These are phyloP conservation scores for Gisinianus flammeolus DNA, from an alignment of 2,888 invertebrate species.

Conservation along the genomic window DNA sequence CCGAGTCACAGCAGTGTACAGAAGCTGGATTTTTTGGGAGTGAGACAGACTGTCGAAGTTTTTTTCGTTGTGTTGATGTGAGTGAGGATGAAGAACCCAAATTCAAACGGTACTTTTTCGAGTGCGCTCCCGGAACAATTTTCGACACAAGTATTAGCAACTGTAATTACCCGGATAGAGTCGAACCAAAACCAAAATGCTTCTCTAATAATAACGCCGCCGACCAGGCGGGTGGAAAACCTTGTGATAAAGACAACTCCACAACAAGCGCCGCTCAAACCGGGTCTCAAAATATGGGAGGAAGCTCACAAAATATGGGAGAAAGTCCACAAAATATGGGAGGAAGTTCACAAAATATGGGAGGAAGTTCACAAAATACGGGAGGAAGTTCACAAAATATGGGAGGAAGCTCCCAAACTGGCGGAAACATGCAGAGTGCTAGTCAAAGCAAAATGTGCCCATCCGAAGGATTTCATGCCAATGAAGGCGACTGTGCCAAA, in stretches of 20 bases:
- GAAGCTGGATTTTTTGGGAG: slow-evolving; percentile 41
- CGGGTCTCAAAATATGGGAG: slow-evolving; percentile 17
- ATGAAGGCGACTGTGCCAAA: slow-evolving; percentile 49
- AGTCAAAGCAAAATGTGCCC: slow-evolving; percentile 38
- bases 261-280: slow-evolving; percentile 1
- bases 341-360: slow-evolving; percentile 19
- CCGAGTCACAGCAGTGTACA: slow-evolving; percentile 21
- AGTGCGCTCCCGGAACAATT: slow-evolving; percentile 50
- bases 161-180: slow-evolving; percentile 46
- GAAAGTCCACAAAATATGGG: slow-evolving; percentile 14
- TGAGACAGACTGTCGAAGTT: slow-evolving; percentile 44
- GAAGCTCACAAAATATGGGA: slow-evolving; percentile 7
- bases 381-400: slow-evolving; percentile 29
- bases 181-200: slow-evolving; percentile 48
- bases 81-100: slow-evolving; percentile 17
- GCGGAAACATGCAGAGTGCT: neutral
- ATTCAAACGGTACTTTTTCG: slow-evolving; percentile 45
- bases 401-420: slow-evolving; percentile 16
- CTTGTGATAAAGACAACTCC: slow-evolving; percentile 19
- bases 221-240: neutral
- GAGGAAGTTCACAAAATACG: slow-evolving; percentile 7
- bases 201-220: slow-evolving; percentile 6
- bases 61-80: slow-evolving; percentile 47
- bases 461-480: slow-evolving; percentile 48
- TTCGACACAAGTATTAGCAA: slow-evolving; percentile 44